Evolutionary conservation across 2,797 vertebrate genomes (phyloP), one percentile per base, ranked within the genome.

Genomic region (Otolemur crassicaudatus): DNA sequence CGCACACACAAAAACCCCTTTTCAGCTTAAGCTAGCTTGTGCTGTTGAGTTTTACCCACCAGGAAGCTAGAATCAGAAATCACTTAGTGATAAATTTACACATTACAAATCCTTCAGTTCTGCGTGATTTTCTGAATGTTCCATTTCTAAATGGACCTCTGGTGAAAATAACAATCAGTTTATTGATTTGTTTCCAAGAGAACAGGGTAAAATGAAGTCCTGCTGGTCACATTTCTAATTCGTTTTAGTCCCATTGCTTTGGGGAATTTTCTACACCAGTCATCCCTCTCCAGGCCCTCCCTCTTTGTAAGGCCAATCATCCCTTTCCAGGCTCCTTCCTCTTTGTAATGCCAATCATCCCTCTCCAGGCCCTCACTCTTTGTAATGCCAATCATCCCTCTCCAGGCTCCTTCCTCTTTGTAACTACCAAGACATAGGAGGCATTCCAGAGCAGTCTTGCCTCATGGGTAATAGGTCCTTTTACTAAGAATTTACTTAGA

Each of bases 181-280:
- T 63, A 80, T 92, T 73, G 85, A 96, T 93, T 73, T 95, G 88
- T 79, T 95, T 82, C 81, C 49, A 60, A 77, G 82, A 94, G 77
- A 82, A 80, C 2, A 7, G 10, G 34, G 67, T 69, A 53, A 84
- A 93, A 91, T 65, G 69, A 95, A 84, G 61, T 69, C 77, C 94
- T 82, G 69, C 77, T 81, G 87, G 61, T n/a, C 72, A 22, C 34
- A 37, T n/a, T 83, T 85, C 67, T 73, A 70, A 69, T 49, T 84
- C 40, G 49, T 94, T 87, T 76, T 11, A 69, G 61, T 43, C 58
- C 34, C 20, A 13, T 23, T 91, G 79, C 67, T 91, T 84, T 87
- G 81, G 46, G 60, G 81, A 77, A 11, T 27, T 29, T 75, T 96
- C 75, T 40, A 43, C 5, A n/a, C 17, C 14, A 69, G 46, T 34